These are phyloP conservation scores for Catharus minimus DNA, from an alignment of 2,113 vertebrate species.

Conservation along the genomic window DNA sequence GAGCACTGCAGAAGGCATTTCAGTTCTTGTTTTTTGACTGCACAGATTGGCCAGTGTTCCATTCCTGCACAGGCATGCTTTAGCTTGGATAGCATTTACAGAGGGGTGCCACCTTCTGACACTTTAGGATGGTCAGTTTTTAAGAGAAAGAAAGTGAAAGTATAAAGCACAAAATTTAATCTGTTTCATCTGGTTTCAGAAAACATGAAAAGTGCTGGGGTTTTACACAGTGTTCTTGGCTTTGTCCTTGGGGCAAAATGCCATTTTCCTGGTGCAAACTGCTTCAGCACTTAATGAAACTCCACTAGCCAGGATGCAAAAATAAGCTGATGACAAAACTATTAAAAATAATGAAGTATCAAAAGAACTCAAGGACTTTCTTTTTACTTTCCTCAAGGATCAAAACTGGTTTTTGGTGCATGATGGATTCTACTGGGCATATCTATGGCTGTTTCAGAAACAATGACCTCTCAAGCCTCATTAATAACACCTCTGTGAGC, in stretches of 20 bases:
- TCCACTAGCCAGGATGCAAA: background rate
- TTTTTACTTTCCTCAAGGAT: background rate
- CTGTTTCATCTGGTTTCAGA: slow-evolving; percentile 3
- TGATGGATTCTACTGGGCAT: background rate
- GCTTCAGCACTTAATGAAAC: slow-evolving; percentile 41
- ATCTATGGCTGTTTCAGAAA: background rate
- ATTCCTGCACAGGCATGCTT: rapidly evolving
- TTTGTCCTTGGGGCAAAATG: background rate
- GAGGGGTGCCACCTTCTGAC: background rate
- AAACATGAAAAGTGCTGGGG: background rate
- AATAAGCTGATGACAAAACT: slow-evolving; percentile 33
- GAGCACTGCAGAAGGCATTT: background rate
- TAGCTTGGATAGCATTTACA: background rate
- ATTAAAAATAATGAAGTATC: slow-evolving; percentile 27
- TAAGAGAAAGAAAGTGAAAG: slow-evolving; percentile 29
- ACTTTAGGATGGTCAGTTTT: background rate
- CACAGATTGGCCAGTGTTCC: background rate
- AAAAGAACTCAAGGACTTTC: slow-evolving; percentile 7
- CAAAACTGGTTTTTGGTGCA: background rate
- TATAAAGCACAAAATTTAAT: slow-evolving; percentile 5
- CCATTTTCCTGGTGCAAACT: slow-evolving; percentile 30
- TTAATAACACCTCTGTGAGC: background rate
- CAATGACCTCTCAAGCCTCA: background rate
- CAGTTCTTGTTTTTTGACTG: background rate
- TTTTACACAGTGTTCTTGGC: slow-evolving; percentile 23